Conservation (phyloP, 2,113 vertebrate species). For the Antennarius striatus region DNA sequence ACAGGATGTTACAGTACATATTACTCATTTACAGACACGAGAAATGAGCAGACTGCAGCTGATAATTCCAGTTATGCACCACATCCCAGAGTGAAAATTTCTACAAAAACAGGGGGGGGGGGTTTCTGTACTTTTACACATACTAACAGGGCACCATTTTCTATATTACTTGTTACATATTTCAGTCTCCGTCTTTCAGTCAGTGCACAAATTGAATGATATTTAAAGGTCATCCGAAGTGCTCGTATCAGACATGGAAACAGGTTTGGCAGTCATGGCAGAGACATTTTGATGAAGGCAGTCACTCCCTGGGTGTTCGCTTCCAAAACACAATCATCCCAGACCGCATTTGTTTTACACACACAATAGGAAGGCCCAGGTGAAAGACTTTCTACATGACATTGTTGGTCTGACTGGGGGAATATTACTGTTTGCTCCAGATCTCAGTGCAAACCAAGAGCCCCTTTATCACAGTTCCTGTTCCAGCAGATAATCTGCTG, state of each 20-base stretch:
- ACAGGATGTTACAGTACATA: neutral
- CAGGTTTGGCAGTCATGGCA: neutral
- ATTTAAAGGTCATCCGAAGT: neutral
- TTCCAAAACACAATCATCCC: neutral
- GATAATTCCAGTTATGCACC: neutral
- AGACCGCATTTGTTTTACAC: neutral
- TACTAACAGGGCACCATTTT: neutral
- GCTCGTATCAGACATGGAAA: neutral
- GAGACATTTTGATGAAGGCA: neutral
- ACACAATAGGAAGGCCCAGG: too few relatives aligned
- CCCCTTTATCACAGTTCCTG: constrained; percentile 27
- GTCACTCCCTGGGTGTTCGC: neutral
- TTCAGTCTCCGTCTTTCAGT: neutral
- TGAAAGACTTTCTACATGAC: neutral
- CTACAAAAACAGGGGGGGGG: too few relatives aligned
- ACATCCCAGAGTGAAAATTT: too few relatives aligned
- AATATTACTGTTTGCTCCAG: neutral
- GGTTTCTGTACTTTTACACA: constrained; percentile 1
- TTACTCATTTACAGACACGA: too few relatives aligned
- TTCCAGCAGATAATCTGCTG: constrained; percentile 20
- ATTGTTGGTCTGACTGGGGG: too few relatives aligned
- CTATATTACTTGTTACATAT: neutral
- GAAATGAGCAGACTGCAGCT: neutral
- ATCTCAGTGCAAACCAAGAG: constrained; percentile 2
- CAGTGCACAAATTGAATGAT: neutral